phyloP scores from a whole-genome alignment of 2,888 invertebrate genomes.

The Eupsilia transversa region DNA sequence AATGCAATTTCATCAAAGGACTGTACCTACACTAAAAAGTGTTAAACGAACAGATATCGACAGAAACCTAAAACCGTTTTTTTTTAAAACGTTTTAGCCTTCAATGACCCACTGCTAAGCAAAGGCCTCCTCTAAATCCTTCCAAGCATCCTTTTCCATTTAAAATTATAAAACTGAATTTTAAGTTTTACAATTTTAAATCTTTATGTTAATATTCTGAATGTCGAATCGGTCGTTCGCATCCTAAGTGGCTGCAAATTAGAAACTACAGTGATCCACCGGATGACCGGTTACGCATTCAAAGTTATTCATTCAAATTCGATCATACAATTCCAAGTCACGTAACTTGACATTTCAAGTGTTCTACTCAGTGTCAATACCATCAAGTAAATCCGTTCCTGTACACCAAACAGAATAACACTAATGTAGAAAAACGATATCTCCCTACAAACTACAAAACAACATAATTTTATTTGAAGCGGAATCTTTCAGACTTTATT shows the following conservation, averaged over 20 bases:
- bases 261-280: constrained; percentile 74
- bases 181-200: constrained; percentile 23
- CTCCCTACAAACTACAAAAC: neutral
- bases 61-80: neutral
- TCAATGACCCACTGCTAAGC: no score
- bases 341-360: constrained; percentile 73
- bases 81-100: no score
- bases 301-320: constrained; percentile 79
- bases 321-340: constrained; percentile 81
- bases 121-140: no score
- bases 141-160: no score
- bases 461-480: neutral
- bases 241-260: constrained; percentile 75
- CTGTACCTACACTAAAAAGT: neutral
- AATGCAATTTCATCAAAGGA: neutral
- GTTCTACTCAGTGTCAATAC: constrained; percentile 44
- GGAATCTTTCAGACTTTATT: neutral
- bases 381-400: constrained; percentile 29
- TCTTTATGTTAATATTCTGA: constrained; percentile 60
- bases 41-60: neutral
- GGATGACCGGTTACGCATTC: constrained; percentile 73
- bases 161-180: no score
- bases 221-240: constrained; percentile 68
- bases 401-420: neutral
- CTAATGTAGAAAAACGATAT: constrained; percentile 1